Base-by-base conservation (phyloP, 2,797 vertebrate species). In the Astyanax mexicanus region DNA sequence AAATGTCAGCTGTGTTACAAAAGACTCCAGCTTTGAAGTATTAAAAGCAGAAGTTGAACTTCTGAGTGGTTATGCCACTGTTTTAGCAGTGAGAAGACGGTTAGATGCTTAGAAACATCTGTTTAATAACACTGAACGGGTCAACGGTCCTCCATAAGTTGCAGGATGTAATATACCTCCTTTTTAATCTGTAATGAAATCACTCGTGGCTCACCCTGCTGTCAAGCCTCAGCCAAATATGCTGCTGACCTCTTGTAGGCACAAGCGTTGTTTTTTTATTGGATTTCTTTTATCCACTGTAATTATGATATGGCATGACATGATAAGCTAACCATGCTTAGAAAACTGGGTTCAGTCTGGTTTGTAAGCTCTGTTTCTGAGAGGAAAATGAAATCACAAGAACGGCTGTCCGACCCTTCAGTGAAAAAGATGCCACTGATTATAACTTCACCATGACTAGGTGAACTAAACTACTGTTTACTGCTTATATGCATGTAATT, bases 161-260 rank as follows among this genome's bases (percentile, higher is more conserved):
- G 25, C 68, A 68, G 77, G 57, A 65, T 57, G 52, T 69, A 83
- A 80, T 75, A 64, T 64, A 62, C 44, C 6, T 42, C 57, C 37
- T 69, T 51, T 74, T 51, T 74, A 78, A 82, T 77, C 77, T 75
- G 35, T 78, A 78, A 82, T 82, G 75, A 79, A 84, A 84, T 80
- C 75, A 69, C 23, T 72, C 71, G 27, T 37, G 45, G 17, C 67
- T 77, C 38, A 55, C 64, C 32, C 67, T 25, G 72, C 57, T 73
- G 25, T 70, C 60, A 15, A 66, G 58, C 49, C 54, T 21, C 52
- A 68, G 42, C 54, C 66, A 49, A 72, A 77, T 72, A 55, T 52
- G 49, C 49, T 23, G 12, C 64, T 49, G 67, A 38, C 64, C 42
- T 74, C 40, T 57, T 77, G 10, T 10, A 45, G 69, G 65, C 69